These are phyloP conservation scores for Myotis pilosus DNA, from an alignment of 2,797 vertebrate genomes.

Conservation along the genomic window DNA sequence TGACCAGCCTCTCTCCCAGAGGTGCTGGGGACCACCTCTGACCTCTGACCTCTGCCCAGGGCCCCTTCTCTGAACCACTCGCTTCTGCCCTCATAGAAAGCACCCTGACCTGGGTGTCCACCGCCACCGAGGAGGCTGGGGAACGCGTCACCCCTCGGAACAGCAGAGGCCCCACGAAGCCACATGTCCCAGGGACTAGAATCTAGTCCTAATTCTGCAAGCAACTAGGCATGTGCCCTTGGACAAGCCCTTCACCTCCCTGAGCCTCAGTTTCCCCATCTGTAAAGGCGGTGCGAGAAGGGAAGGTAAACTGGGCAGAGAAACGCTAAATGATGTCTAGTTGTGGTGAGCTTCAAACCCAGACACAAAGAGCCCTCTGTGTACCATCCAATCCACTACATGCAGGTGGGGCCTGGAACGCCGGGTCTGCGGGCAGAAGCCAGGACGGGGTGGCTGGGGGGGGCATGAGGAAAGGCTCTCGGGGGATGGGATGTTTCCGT, in stretches of 20 bases:
- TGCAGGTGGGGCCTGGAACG: background rate
- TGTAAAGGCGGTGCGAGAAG: background rate
- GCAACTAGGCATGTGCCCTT: background rate
- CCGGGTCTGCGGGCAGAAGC: fast-evolving
- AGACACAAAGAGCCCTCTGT: background rate
- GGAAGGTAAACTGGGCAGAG: background rate
- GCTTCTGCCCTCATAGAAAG: background rate
- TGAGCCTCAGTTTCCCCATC: background rate
- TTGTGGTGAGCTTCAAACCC: background rate
- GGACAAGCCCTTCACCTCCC: background rate
- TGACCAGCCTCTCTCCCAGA: background rate
- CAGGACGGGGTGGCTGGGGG: background rate
- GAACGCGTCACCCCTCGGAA: background rate
- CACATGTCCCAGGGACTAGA: background rate
- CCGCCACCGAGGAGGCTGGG: background rate
- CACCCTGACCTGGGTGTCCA: background rate
- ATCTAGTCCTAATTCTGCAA: background rate
- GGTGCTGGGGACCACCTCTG: background rate
- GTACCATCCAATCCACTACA: background rate
- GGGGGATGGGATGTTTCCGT: fast-evolving
- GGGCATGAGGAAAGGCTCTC: background rate
- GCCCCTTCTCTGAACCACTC: background rate
- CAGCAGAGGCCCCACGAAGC: background rate
- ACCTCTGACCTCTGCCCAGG: background rate
- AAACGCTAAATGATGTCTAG: background rate